phyloP scores from a whole-genome alignment of 1,140 invertebrate species.

The Triops cancriformis region DNA sequence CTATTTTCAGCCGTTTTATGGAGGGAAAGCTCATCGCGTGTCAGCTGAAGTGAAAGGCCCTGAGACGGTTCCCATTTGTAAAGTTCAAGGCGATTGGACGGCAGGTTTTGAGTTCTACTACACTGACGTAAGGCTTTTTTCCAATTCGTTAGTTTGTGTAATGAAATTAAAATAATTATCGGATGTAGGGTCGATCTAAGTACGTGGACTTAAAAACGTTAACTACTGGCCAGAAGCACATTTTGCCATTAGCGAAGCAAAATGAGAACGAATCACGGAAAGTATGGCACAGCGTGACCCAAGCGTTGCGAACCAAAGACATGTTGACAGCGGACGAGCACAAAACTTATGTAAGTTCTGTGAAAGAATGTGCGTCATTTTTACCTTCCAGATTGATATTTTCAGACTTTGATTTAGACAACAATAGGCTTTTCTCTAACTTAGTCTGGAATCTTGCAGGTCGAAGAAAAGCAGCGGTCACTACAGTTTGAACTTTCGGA shows the following conservation, averaged over 20 bases:
- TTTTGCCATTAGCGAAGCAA: slow-evolving; percentile 38
- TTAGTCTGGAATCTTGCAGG: not conserved
- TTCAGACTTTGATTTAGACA: too few species aligned
- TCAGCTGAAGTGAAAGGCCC: slow-evolving; percentile 41
- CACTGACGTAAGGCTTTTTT: slow-evolving; percentile 32
- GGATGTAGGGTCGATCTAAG: slow-evolving; percentile 25
- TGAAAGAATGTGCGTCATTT: not conserved
- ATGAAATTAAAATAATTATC: not conserved
- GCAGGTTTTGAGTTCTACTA: slow-evolving; percentile 39
- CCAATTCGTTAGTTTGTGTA: not conserved
- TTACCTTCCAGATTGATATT: not conserved
- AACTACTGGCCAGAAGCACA: slow-evolving; percentile 42
- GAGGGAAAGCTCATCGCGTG: slow-evolving; percentile 42
- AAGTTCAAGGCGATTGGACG: slow-evolving; percentile 50
- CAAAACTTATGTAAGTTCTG: slow-evolving; percentile 36
- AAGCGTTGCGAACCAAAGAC: slow-evolving; percentile 41
- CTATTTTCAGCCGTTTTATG: slow-evolving; percentile 42
- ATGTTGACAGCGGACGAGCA: slow-evolving; percentile 44
- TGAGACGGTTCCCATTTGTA: slow-evolving; percentile 37
- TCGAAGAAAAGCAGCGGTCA: not conserved
- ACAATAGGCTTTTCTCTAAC: too few species aligned
- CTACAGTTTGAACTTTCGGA: not conserved
- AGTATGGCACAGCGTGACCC: slow-evolving; percentile 49
- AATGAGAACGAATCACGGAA: slow-evolving; percentile 42
- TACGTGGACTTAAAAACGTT: slow-evolving; percentile 42